Conservation (phyloP, 2,888 invertebrate genomes). For the Anthrax anthrax region DNA sequence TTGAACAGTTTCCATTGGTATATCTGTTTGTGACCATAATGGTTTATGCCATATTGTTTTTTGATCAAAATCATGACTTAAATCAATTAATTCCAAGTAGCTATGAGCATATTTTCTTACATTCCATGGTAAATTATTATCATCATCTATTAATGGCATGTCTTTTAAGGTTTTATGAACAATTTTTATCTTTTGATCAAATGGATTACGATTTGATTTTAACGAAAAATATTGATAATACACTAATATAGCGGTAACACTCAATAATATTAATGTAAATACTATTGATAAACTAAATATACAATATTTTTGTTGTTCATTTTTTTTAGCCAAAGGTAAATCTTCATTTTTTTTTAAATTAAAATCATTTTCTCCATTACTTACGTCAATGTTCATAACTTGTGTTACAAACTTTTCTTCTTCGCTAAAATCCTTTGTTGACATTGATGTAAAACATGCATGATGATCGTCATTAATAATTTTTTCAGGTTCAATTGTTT, state of each 20-base stretch:
- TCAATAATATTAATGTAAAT: slow-evolving; percentile 24
- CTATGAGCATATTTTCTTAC: slow-evolving; percentile 77
- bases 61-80: slow-evolving; percentile 25
- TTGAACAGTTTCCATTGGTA: slow-evolving; percentile 73
- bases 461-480: too few relatives aligned
- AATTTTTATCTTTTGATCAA: slow-evolving; percentile 34
- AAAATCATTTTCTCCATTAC: too few relatives aligned
- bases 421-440: too few relatives aligned
- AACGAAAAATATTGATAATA: slow-evolving; percentile 31
- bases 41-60: slow-evolving; percentile 69
- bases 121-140: slow-evolving; percentile 83
- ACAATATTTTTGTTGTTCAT: slow-evolving; percentile 18
- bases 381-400: too few relatives aligned
- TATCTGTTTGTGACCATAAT: slow-evolving; percentile 87
- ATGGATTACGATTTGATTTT: slow-evolving; percentile 32
- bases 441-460: too few relatives aligned
- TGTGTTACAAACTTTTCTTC: too few relatives aligned
- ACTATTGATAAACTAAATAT: slow-evolving; percentile 28
- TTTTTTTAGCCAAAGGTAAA: background rate
- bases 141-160: slow-evolving; percentile 44
- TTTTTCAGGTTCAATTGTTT: too few relatives aligned
- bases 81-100: slow-evolving; percentile 40
- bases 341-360: too few relatives aligned
- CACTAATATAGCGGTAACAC: slow-evolving; percentile 27
- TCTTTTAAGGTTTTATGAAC: slow-evolving; percentile 30